Conservation (phyloP, 2,888 invertebrate genomes). For the Epicampocera succincta region DNA sequence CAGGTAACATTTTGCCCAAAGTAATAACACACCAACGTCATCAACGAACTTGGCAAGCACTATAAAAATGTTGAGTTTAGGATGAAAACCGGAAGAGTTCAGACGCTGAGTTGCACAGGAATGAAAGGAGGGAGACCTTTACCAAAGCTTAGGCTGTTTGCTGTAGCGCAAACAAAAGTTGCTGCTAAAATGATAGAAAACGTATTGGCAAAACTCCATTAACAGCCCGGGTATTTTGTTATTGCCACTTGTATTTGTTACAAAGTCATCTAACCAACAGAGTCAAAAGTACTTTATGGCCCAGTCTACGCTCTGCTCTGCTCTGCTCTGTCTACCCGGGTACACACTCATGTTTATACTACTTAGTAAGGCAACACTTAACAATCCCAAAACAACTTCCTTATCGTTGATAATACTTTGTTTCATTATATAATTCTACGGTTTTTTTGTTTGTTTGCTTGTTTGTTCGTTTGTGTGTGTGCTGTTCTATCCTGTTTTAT, state of each 20-base stretch:
- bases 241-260: slow-evolving; percentile 66
- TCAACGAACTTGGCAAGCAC: slow-evolving; percentile 27
- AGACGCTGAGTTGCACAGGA: no score
- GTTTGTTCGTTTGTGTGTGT: slow-evolving; percentile 28
- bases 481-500: slow-evolving; percentile 48
- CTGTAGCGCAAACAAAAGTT: slow-evolving; percentile 23
- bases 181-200: slow-evolving; percentile 21
- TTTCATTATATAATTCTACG: slow-evolving; percentile 66
- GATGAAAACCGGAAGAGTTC: background rate
- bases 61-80: background rate
- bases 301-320: slow-evolving; percentile 17
- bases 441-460: slow-evolving; percentile 36
- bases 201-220: slow-evolving; percentile 34
- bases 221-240: slow-evolving; percentile 55
- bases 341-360: slow-evolving; percentile 48
- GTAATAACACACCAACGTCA: background rate
- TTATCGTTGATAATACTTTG: slow-evolving; percentile 69
- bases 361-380: slow-evolving; percentile 67
- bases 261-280: slow-evolving; percentile 43
- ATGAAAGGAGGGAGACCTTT: no score
- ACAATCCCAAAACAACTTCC: slow-evolving; percentile 69
- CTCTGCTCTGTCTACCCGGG: no score
- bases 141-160: background rate
- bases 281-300: slow-evolving; percentile 37
- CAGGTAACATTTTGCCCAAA: slow-evolving; percentile 24